These are phyloP conservation scores for Andrena bucephala DNA, from an alignment of 2,888 invertebrate species.

Conservation along the genomic window DNA sequence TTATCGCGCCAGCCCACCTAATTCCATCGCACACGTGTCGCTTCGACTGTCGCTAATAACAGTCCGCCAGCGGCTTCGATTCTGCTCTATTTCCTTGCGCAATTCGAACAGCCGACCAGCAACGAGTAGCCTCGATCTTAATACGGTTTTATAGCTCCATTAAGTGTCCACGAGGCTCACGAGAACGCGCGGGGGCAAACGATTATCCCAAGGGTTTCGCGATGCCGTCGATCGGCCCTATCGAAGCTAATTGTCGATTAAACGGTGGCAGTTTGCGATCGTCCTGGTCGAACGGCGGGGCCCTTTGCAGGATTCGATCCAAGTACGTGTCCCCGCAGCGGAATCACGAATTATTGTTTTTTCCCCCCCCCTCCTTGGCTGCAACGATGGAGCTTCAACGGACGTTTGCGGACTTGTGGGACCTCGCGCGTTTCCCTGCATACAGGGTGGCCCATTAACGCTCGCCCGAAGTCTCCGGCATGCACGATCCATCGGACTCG, in stretches of 20 bases:
- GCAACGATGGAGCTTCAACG: constrained; percentile 53
- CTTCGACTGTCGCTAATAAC: constrained; percentile 23
- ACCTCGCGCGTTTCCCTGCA: constrained; percentile 65
- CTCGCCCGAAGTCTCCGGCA: constrained; percentile 53
- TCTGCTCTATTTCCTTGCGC: constrained; percentile 25
- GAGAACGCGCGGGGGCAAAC: constrained; percentile 12
- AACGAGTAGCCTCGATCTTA: constrained; percentile 50
- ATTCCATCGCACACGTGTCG: constrained; percentile 6
- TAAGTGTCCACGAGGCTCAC: constrained; percentile 45
- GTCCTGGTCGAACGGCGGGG: constrained; percentile 19
- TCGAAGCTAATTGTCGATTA: constrained; percentile 60
- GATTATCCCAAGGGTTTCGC: constrained; percentile 48
- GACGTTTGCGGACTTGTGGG: constrained; percentile 58
- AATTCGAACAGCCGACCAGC: constrained; percentile 29
- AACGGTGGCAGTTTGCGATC: constrained; percentile 51
- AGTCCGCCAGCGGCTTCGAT: constrained; percentile 19
- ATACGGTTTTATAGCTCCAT: constrained; percentile 66
- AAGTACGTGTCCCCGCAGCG: constrained; percentile 63
- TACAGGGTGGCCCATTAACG: constrained; percentile 67
- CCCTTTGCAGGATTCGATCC: constrained; percentile 38
- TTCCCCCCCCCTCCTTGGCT: background rate
- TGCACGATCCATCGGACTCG: background rate
- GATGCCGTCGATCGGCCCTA: constrained; percentile 46
- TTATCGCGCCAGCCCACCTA: constrained; percentile 19
- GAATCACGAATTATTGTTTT: constrained; percentile 65